Conservation (phyloP, 2,888 invertebrate genomes). For the Morpho helenor region DNA sequence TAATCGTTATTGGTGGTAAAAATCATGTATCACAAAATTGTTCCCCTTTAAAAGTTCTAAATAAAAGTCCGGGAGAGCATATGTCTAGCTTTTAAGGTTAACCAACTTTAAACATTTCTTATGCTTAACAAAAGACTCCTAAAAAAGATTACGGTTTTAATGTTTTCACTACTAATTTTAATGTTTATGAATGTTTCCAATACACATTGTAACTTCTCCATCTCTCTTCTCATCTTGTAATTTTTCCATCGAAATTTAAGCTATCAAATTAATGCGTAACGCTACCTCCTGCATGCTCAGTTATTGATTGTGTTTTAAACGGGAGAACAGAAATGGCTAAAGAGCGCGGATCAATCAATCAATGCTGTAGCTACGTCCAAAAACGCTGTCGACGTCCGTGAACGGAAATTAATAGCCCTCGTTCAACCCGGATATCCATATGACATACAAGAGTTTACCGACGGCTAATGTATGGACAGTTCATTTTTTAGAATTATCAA, state of each 20-base stretch:
- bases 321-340: constrained; percentile 40
- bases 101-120: no score
- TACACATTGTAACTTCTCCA: not conserved
- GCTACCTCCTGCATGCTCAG: constrained; percentile 21
- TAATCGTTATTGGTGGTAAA: no score
- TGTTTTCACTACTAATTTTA: no score
- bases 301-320: constrained; percentile 51
- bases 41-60: no score
- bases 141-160: no score
- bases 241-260: constrained; percentile 9
- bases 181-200: no score
- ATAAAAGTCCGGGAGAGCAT: no score
- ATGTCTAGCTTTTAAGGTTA: no score
- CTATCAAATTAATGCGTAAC: constrained; percentile 19
- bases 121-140: no score
- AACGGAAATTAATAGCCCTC: constrained; percentile 30
- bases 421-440: constrained; percentile 19
- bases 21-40: no score
- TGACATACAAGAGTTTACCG: not conserved
- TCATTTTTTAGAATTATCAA: no score
- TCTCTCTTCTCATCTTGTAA: not conserved
- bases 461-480: no score
- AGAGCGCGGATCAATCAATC: constrained; percentile 44
- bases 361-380: constrained; percentile 37
- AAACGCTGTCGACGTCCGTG: constrained; percentile 32